These are phyloP conservation scores for Sphaerodactylus townsendi DNA, from an alignment of 2,113 vertebrate genomes.

Conservation along the genomic window DNA sequence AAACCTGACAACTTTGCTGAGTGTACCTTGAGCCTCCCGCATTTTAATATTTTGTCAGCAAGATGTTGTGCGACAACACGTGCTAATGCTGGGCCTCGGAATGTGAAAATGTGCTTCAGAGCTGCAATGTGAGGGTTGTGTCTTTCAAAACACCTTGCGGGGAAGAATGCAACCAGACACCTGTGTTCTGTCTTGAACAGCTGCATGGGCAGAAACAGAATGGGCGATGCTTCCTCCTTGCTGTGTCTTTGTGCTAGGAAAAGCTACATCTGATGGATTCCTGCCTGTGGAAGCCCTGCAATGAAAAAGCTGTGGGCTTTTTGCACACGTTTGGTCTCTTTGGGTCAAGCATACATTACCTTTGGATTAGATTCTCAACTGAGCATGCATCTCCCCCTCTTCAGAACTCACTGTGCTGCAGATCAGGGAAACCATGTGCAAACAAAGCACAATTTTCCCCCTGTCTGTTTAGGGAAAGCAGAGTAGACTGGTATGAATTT, in stretches of 20 bases:
- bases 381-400: no score
- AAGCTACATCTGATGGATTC: background rate
- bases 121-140: background rate
- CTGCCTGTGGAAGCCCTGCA: background rate
- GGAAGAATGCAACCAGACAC: background rate
- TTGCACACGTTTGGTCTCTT: no score
- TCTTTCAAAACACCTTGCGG: background rate
- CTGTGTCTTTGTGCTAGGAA: background rate
- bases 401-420: no score
- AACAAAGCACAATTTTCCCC: no score
- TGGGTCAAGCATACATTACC: no score
- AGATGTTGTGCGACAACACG: background rate
- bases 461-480: no score
- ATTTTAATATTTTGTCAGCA: slow-evolving; percentile 13
- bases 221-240: background rate
- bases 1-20: background rate
- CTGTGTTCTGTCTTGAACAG: background rate
- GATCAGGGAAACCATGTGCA: no score
- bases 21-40: background rate
- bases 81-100: background rate
- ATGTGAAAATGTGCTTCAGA: background rate
- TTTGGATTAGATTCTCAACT: no score
- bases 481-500: no score
- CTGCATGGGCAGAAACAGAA: background rate
- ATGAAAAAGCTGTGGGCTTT: no score